Evolutionary conservation across 2,797 vertebrate species (phyloP), one percentile per base, ranked within the genome.

Genomic region (Heliangelus exortis): DNA sequence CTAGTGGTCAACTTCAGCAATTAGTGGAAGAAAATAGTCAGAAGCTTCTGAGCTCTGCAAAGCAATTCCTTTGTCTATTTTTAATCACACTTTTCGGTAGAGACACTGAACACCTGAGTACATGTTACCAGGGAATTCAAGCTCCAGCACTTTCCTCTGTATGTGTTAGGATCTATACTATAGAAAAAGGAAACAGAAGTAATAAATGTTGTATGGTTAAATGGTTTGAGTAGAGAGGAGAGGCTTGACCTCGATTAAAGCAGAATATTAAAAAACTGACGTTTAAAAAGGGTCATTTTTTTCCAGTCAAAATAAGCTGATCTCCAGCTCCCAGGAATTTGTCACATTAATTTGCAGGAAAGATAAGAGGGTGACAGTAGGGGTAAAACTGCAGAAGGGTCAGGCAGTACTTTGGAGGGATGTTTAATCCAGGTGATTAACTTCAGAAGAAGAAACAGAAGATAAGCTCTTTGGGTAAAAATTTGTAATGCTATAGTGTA

Each of bases 31-130:
- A 76, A 82, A 92, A 92, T 6, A 76, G 3, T 4, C 58, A 76
- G 75, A 88, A 84, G 43, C 62, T 77, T 75, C 80, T 83, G 88
- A 94, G 33, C 36, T 67, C 41, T 89, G n/a, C 72, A 93, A 84
- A 92, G 69, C 19, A 73, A 84, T 79, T 80, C 23, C 29, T 88
- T 88, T 61, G 8, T 45, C 26, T 71, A 23, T 41, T 89, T 89
- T 87, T 53, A 80, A 51, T 43, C 39, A 47, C 29, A 63, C 7
- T 29, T 81, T 74, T 82, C 41, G 79, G 72, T 59, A 78, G 43
- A 89, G 26, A 63, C 41, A 33, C 41, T 76, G 61, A 74, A 78
- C 80, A 83, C 47, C 12, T 73, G 59, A 78, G 59, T 31, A 71
- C 1, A 1, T 34, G 22, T 12, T 77, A 58, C 26, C 7, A 18